Evolutionary conservation across 2,113 vertebrate genomes (phyloP).

Genomic region (Ctenomys sociabilis): DNA sequence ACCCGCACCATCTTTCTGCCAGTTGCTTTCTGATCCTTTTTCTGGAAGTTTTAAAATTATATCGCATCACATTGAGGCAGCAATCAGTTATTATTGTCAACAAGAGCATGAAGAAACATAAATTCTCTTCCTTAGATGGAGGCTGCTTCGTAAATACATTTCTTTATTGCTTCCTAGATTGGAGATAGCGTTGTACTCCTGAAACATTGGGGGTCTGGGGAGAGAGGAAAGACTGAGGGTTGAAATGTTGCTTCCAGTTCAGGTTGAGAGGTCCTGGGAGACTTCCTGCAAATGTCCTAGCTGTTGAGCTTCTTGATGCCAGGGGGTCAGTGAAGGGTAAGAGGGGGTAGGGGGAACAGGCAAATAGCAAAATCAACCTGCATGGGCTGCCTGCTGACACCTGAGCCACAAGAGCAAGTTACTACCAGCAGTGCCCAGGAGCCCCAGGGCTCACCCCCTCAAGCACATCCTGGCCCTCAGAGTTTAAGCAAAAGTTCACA

Average conservation of each 20-base stretch:
- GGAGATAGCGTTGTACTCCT: constrained; percentile 54
- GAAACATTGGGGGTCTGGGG: not conserved
- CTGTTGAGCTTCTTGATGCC: not conserved
- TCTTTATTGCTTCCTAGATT: constrained; percentile 76
- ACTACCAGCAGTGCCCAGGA: not conserved
- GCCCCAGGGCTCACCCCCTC: not conserved
- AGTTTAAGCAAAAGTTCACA: not conserved
- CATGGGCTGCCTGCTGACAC: not conserved
- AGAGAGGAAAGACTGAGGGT: not conserved
- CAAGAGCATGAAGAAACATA: constrained; percentile 77
- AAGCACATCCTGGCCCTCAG: not conserved
- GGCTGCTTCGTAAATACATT: constrained; percentile 69
- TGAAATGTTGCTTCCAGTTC: constrained; percentile 37
- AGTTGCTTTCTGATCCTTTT: constrained; percentile 50
- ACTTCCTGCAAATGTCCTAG: not conserved
- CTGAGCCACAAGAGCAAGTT: not conserved
- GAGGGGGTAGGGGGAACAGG: not conserved
- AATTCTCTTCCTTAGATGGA: constrained; percentile 73
- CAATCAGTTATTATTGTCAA: constrained; percentile 80
- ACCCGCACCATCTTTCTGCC: not conserved
- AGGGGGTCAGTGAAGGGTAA: not conserved
- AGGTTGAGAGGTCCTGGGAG: constrained; percentile 22
- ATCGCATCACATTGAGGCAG: constrained; percentile 65
- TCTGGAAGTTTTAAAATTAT: constrained; percentile 71
- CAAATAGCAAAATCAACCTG: not conserved